Percentiles rank a stretch among this genome's conserved stretches.
These are phyloP conservation scores for Pasiphila rectangulata DNA, from an alignment of 2,888 invertebrate genomes.

Conservation along the genomic window DNA sequence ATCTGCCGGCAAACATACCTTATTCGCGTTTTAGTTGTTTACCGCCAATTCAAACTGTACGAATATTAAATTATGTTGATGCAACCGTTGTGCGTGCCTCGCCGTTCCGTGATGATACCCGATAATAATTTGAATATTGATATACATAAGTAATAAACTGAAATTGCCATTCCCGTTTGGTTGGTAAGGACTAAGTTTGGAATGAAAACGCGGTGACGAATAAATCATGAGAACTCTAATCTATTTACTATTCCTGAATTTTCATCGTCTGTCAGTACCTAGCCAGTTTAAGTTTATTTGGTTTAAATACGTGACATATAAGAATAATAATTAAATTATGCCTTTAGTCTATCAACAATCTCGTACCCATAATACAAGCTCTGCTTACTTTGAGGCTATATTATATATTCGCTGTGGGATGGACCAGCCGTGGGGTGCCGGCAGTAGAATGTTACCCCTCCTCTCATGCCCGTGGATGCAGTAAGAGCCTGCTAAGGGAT, in stretches of 20 bases:
- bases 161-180: constrained; percentile 17
- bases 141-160: constrained; percentile 22
- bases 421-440: too few species aligned
- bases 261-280: background rate
- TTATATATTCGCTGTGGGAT: too few species aligned
- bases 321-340: too few species aligned
- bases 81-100: constrained; percentile 18
- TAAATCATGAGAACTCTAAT: constrained; percentile 1
- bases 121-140: constrained; percentile 26
- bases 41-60: constrained; percentile 22
- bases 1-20: constrained; percentile 30
- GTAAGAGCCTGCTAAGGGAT: too few species aligned
- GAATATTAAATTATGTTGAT: constrained; percentile 23
- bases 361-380: too few species aligned
- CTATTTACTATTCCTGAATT: background rate
- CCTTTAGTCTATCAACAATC: too few species aligned
- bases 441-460: too few species aligned
- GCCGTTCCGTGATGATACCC: constrained; percentile 18
- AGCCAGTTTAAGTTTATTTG: too few species aligned
- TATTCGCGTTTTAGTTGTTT: constrained; percentile 20
- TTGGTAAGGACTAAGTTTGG: constrained; percentile 11
- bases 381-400: too few species aligned
- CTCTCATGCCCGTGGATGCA: too few species aligned
- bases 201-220: constrained; percentile 8
- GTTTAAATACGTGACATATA: too few species aligned